Conservation (phyloP, 2,113 vertebrate genomes). For the Cichladusa arquata region DNA sequence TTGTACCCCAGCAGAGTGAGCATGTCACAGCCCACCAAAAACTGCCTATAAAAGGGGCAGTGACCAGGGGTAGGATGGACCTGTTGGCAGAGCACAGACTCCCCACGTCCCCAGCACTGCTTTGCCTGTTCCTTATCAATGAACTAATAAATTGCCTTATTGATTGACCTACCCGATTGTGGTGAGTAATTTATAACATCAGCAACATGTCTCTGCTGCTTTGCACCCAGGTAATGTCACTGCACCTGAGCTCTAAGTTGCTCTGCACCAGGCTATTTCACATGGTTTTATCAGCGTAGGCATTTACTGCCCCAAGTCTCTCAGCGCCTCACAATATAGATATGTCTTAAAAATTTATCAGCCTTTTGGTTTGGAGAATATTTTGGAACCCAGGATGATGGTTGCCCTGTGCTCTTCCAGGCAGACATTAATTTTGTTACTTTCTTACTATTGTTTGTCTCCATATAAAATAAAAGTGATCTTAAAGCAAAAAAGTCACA, state of each 20-base stretch:
- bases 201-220: neutral
- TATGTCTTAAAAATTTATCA: neutral
- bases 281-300: neutral
- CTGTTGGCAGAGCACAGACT: too few species aligned
- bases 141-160: too few species aligned
- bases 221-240: neutral
- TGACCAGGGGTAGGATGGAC: too few species aligned
- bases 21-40: too few species aligned
- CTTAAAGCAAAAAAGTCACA: neutral
- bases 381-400: neutral
- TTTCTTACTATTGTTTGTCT: slow-evolving; percentile 27
- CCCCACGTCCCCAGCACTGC: too few species aligned
- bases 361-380: neutral
- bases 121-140: too few species aligned
- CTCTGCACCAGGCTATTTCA: neutral
- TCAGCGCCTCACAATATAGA: neutral
- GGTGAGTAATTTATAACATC: neutral
- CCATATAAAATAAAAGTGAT: slow-evolving; percentile 36
- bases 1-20: too few species aligned
- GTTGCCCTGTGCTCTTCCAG: neutral
- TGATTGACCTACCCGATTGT: too few species aligned
- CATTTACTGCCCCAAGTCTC: neutral
- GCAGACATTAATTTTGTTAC: slow-evolving; percentile 31
- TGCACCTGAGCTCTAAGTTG: neutral
- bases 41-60: too few species aligned